Conservation (phyloP, 2,797 vertebrate genomes). For the Myotis pilosus region DNA sequence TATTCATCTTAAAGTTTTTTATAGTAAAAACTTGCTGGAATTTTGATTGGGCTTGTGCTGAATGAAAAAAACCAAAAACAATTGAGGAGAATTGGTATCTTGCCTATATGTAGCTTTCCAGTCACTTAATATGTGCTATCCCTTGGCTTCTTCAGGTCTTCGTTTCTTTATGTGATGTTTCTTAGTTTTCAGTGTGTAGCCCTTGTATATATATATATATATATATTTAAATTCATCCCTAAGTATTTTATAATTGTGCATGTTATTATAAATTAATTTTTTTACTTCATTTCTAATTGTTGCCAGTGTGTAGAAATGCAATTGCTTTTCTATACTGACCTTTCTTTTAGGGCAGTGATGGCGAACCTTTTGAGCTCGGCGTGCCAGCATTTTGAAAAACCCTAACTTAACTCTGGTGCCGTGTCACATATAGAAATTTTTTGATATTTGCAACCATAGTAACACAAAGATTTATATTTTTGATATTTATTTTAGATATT, state of each 20-base stretch:
- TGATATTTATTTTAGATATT: no score
- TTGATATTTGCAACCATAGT: no score
- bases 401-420: no score
- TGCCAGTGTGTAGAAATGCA: background rate
- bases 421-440: no score
- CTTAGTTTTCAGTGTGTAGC: fast-evolving
- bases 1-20: background rate
- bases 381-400: no score
- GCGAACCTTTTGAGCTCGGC: no score
- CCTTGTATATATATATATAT: background rate
- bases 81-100: fast-evolving
- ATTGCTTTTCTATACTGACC: background rate
- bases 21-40: background rate
- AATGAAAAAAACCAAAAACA: no score
- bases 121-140: fast-evolving
- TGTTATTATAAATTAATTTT: background rate
- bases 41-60: background rate
- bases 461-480: no score
- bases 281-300: background rate
- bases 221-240: no score
- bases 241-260: background rate
- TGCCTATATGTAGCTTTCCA: fast-evolving
- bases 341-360: background rate
- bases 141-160: background rate
- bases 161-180: background rate